Base-by-base conservation (phyloP, 2,113 vertebrate genomes). In the Sclerurus mexicanus region DNA sequence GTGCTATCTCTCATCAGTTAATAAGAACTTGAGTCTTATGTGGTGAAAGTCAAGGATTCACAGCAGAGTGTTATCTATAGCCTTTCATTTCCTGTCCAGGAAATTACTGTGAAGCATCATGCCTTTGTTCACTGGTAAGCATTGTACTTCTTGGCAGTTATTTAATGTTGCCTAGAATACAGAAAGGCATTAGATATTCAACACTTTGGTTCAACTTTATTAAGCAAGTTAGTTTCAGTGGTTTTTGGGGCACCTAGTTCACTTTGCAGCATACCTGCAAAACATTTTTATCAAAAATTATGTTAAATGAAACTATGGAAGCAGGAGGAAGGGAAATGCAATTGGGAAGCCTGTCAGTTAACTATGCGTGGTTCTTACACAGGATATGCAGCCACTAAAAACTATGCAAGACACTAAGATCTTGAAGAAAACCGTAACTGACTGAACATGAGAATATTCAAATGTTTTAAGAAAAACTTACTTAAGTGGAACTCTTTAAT, bases 51-150 rank as follows among this genome's bases (percentile, higher is more conserved):
- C 69, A 94, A 92, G 94, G 93, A 96, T 97, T 89, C 85, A 85
- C 59, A 91, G 89, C 95, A 85, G 44, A 8, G 79, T 5, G 3
- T 90, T 96, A 97, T 97, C 96, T 56, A 3, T n/a, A 92, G 96
- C 76, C 95, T 99, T 99, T 99, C 98, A 99, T 99, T 99, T 99
- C 99, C 99, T 99, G 97, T 93, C 89, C 98, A 99, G 99, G 99
- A 99, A 99, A 99, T 99, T 99, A 98, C 96, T 93, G 96, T 93
- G 90, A 96, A 97, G 84, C 89, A 96, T 87, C 92, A 71, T 93
- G 98, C 96, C 94, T 96, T 96, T 96, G 88, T 97, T 97, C 75
- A 2, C 49, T 80, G 76, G 47, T 46, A 87, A 78, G 76, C 94
- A 63, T 81, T 92, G 92, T 91, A 67, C 40, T 93, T 18, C 80